Conservation (phyloP, 1,140 invertebrate genomes). For the Forficula auricularia region DNA sequence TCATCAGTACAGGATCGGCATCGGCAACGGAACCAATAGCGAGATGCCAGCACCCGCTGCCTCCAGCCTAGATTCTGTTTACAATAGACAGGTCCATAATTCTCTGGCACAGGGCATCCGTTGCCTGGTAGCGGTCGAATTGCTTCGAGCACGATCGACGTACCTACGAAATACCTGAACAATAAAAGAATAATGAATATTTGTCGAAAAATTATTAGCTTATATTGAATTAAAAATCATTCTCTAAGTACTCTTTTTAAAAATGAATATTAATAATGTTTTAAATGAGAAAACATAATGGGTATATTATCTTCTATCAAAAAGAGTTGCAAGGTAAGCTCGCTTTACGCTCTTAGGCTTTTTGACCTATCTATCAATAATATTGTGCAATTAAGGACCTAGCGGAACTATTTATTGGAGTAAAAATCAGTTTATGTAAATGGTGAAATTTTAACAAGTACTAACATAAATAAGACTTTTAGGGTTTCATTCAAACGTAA, state of each 20-base stretch:
- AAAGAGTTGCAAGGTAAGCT: neutral
- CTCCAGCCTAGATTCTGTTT: constrained; percentile 41
- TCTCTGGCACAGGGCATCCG: constrained; percentile 56
- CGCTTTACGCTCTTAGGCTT: no score
- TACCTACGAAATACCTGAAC: constrained; percentile 54
- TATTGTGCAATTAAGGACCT: no score
- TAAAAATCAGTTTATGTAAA: no score
- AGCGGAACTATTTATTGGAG: no score
- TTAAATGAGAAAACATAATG: neutral
- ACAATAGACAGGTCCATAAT: constrained; percentile 69
- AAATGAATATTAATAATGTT: neutral
- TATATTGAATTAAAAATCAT: neutral
- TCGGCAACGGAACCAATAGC: constrained; percentile 66
- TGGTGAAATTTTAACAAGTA: no score
- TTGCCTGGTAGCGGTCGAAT: constrained; percentile 35
- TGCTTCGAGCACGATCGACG: constrained; percentile 49
- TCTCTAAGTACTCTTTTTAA: neutral
- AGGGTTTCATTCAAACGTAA: no score
- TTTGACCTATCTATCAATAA: no score
- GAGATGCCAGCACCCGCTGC: constrained; percentile 39
- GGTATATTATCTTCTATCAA: neutral
- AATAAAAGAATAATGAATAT: neutral
- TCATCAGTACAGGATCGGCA: constrained; percentile 56
- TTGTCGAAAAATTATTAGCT: neutral
- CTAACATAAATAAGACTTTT: no score